A percentile compares a stretch with the other conserved stretches of the same genome.
These are phyloP conservation scores for Leuctra nigra DNA, from an alignment of 2,888 invertebrate species.

Conservation along the genomic window DNA sequence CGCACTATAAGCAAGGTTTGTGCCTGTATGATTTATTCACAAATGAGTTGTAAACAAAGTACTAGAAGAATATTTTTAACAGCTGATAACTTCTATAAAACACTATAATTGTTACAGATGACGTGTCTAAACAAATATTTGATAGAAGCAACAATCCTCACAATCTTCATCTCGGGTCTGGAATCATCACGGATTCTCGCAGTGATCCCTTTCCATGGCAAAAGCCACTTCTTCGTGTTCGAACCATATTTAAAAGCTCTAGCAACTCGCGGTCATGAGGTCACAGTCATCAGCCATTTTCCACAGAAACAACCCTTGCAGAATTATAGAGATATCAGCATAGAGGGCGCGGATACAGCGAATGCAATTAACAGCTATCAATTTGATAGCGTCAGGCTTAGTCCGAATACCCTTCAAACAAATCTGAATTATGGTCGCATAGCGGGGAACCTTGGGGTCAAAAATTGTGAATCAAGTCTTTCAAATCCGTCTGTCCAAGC, in stretches of 20 bases:
- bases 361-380: neutral
- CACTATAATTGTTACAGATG: too few species aligned
- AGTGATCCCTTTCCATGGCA: constrained; percentile 20
- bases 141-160: too few species aligned
- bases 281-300: constrained; percentile 21
- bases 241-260: constrained; percentile 19
- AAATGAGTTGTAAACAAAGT: too few species aligned
- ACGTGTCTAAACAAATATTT: too few species aligned
- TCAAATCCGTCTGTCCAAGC: constrained; percentile 24
- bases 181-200: constrained; percentile 20
- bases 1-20: too few species aligned
- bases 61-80: too few species aligned
- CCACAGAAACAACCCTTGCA: constrained; percentile 7
- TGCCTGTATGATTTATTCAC: too few species aligned
- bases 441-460: neutral
- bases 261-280: constrained; percentile 22
- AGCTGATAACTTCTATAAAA: too few species aligned
- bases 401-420: neutral
- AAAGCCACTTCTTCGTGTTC: constrained; percentile 23
- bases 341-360: neutral
- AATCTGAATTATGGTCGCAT: neutral
- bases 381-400: neutral
- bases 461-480: constrained; percentile 21
- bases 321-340: constrained; percentile 20
- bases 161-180: too few species aligned